Evolutionary conservation across 1,140 invertebrate genomes (phyloP), one percentile per base, ranked within the genome.

Genomic region (Oryzaephilus surinamensis): DNA sequence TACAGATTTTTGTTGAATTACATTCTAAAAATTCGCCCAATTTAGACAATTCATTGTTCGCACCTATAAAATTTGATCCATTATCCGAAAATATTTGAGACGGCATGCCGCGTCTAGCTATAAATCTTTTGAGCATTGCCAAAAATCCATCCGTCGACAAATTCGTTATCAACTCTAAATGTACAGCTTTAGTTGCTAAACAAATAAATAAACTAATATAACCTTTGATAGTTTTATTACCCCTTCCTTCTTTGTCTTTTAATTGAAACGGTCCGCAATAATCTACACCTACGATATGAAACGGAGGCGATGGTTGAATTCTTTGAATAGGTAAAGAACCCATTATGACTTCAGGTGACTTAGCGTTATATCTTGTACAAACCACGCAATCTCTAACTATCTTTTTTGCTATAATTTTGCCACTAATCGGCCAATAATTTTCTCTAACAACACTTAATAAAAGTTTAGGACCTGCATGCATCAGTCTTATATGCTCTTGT

Each of bases 71-170:
- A 19, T 39, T 47, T 1, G 18, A 36, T 1, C 36, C 35, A 36
- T 40, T 47, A 16, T 47, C 36, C 2, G 45, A 47, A 36, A 15
- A 47, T 35, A 47, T 34, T 20, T 29, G n/a, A n/a, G 15, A 0
- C 1, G 32, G 17, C n/a, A 16, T 20, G 29, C 38, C 41, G 14
- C 45, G 3, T 28, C 54, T 11, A 7, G 48, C 32, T 6, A 60
- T 32, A 35, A 66, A 64, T 14, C 62, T 31, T 12, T 50, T 35
- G 2, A 62, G 41, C 6, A 56, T 47, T 29, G 54, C 38, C 24
- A 55, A 14, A 52, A 52, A 51, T 16, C 40, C 28, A 7, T 50
- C 34, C 0, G 47, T 41, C 0, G 46, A 36, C 13, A 45, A 41
- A 38, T 54, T 47, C 20, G 31, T 36, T 1, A 52, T 48, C 2